These are phyloP conservation scores for Acanthurus tractus DNA, from an alignment of 2,797 vertebrate genomes.

Conservation along the genomic window DNA sequence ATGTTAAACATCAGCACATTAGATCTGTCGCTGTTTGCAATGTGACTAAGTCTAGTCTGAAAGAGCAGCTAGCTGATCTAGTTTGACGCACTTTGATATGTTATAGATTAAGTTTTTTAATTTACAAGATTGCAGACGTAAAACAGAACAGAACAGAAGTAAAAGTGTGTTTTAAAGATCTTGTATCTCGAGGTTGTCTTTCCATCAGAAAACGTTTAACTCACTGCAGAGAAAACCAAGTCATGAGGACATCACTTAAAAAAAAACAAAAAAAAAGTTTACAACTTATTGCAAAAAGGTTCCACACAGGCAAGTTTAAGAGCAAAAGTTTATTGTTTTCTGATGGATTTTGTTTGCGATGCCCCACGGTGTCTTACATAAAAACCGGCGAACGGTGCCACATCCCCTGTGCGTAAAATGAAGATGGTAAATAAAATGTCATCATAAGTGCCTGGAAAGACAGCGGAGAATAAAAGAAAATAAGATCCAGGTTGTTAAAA, in stretches of 20 bases:
- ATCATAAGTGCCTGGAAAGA: conserved; percentile 6
- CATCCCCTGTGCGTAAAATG: conserved; percentile 15
- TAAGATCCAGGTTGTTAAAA: conserved; percentile 34
- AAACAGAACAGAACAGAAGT: neutral
- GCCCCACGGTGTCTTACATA: conserved; percentile 22
- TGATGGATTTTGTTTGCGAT: conserved; percentile 37
- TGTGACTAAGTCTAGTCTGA: neutral
- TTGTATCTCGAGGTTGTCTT: no score
- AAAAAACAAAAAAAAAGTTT: neutral
- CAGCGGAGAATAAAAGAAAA: conserved; percentile 15
- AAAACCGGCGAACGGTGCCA: neutral
- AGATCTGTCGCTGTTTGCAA: neutral
- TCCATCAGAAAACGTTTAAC: neutral
- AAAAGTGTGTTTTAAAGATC: no score
- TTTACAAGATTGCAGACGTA: no score
- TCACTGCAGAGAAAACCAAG: neutral
- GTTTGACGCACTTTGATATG: no score
- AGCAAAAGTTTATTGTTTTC: conserved; percentile 12
- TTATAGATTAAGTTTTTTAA: no score
- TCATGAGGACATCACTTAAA: neutral
- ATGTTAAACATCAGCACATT: no score
- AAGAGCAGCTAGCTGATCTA: neutral
- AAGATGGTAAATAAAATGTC: conserved; percentile 18
- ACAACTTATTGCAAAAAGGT: conserved; percentile 3
- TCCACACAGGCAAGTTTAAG: conserved; percentile 4